Conservation (phyloP, 2,888 invertebrate species). For the Pandemis corylana region DNA sequence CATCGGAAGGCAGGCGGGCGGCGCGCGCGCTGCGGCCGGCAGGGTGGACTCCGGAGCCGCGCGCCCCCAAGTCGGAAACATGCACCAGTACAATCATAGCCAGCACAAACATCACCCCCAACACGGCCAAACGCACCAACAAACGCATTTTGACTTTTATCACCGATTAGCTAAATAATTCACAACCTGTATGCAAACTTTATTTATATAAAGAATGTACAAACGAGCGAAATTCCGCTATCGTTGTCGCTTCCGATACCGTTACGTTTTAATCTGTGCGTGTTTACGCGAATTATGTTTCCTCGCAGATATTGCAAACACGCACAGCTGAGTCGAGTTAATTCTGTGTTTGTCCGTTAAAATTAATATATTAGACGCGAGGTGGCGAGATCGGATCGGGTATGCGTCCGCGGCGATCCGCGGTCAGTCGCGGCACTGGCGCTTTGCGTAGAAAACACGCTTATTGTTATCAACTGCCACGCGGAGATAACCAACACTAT, state of each 20-base stretch:
- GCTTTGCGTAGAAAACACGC: conserved; percentile 13
- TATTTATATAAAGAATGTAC: not conserved
- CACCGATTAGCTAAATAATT: not conserved
- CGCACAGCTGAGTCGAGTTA: not conserved
- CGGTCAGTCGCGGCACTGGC: conserved; percentile 28
- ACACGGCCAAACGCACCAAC: conserved; percentile 53
- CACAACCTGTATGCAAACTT: not conserved
- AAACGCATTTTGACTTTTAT: conserved; percentile 56
- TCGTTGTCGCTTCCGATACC: not conserved
- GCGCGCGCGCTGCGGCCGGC: conserved; percentile 42
- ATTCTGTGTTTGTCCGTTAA: not conserved
- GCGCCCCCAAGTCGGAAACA: conserved; percentile 49
- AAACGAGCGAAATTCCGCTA: not conserved
- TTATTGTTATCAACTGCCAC: conserved; percentile 40
- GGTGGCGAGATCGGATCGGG: not conserved
- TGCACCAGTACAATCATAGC: conserved; percentile 55
- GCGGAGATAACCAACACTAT: conserved; percentile 30
- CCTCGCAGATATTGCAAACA: not conserved
- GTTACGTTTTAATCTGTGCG: not conserved
- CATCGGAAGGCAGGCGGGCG: conserved; percentile 29
- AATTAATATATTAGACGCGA: not conserved
- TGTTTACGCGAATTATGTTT: not conserved
- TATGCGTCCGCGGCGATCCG: conserved; percentile 33
- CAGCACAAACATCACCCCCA: conserved; percentile 51
- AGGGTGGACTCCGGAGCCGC: conserved; percentile 33